Conservation (phyloP, 2,113 vertebrate species). For the Phasianus colchicus region DNA sequence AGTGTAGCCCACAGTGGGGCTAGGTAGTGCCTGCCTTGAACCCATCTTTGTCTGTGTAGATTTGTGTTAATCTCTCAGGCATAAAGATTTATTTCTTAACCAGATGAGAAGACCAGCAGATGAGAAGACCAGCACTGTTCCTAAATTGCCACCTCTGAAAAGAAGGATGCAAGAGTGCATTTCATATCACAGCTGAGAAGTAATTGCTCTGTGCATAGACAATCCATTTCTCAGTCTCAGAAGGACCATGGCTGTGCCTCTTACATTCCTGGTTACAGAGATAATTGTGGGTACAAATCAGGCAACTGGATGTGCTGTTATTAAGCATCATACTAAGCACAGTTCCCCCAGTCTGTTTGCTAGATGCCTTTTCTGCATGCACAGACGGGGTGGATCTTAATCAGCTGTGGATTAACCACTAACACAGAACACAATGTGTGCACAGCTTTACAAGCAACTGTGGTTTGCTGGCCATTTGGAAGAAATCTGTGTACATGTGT, state of each 20-base stretch:
- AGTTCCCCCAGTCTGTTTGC: not conserved
- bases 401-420: not conserved
- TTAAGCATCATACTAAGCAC: not conserved
- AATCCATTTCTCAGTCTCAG: not conserved
- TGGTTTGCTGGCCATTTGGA: constrained; percentile 25
- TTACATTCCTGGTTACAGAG: not conserved
- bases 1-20: fast-evolving
- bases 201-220: not conserved
- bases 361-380: not conserved
- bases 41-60: not conserved
- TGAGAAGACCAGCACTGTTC: not conserved
- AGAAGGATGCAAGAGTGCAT: not conserved
- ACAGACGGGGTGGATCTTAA: not conserved
- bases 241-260: fast-evolving
- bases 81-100: not conserved
- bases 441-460: not conserved
- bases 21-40: not conserved
- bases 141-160: not conserved
- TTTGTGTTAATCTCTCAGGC: not conserved
- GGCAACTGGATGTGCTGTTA: not conserved
- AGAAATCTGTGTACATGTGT: not conserved
- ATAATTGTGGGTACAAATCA: not conserved
- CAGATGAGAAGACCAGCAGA: not conserved
- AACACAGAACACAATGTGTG: not conserved
- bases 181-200: not conserved